phyloP scores from a whole-genome alignment of 2,797 vertebrate genomes.

The Enteromius paludinosus region DNA sequence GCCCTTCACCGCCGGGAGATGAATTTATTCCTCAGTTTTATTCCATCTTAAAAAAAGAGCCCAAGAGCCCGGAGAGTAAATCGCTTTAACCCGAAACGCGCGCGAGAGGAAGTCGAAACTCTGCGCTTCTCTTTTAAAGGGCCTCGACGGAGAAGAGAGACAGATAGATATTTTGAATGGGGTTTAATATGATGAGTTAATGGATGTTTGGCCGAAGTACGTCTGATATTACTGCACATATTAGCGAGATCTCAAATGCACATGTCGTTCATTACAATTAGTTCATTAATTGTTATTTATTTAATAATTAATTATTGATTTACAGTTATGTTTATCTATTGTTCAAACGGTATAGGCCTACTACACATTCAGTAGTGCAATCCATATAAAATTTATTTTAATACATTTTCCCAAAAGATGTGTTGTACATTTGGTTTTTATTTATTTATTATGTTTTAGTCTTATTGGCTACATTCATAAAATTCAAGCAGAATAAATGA shows the following conservation, averaged over 20 bases:
- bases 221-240: not conserved
- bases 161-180: constrained; percentile 29
- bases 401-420: not conserved
- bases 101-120: constrained; percentile 5
- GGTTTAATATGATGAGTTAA: not conserved
- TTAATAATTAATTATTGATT: no score
- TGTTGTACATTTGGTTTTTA: no score
- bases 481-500: not conserved
- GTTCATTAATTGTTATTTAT: no score
- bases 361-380: no score
- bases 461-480: not conserved
- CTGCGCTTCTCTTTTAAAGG: constrained; percentile 9
- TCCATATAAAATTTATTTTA: no score
- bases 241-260: not conserved
- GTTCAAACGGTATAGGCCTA: not conserved
- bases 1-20: constrained; percentile 12
- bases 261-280: not conserved
- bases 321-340: not conserved
- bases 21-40: constrained; percentile 32
- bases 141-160: constrained; percentile 1
- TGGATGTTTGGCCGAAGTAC: not conserved
- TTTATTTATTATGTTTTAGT: not conserved
- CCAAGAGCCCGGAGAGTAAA: constrained; percentile 13
- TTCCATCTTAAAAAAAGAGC: constrained; percentile 39
- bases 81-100: constrained; percentile 17